Percentiles rank a stretch among this genome's conserved stretches.
Conservation (phyloP, 53 echinoderm and acorn worm species). For the Astropecten irregularis region DNA sequence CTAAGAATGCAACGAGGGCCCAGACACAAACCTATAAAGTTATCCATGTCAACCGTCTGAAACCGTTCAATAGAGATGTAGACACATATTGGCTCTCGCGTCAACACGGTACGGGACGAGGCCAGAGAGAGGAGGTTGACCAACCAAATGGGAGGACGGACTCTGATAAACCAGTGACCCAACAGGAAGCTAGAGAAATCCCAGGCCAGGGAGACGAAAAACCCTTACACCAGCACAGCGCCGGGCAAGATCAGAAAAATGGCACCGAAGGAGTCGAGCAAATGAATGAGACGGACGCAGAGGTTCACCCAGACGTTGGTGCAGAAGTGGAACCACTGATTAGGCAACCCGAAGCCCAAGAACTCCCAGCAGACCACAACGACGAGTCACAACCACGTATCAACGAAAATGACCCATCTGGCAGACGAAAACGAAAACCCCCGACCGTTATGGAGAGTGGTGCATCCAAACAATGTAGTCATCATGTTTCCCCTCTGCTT, state of each 20-base stretch:
- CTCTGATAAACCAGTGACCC: not conserved
- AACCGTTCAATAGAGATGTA: slow-evolving; percentile 24
- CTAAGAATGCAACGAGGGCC: not conserved
- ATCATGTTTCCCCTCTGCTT: not conserved
- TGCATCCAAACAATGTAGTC: no score
- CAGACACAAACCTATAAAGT: slow-evolving; percentile 50
- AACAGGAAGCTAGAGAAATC: not conserved
- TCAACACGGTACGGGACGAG: no score
- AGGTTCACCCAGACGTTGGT: no score
- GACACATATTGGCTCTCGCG: not conserved
- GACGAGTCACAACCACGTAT: not conserved
- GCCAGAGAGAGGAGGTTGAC: not conserved
- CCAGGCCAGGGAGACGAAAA: not conserved
- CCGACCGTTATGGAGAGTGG: slow-evolving; percentile 9
- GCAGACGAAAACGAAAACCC: not conserved
- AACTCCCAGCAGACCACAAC: no score
- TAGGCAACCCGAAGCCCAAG: not conserved
- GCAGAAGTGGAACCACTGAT: no score
- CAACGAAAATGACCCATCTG: no score
- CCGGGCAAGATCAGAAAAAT: no score
- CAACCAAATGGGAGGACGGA: not conserved
- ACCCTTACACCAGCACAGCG: not conserved
- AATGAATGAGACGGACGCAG: no score
- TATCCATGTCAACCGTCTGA: slow-evolving; percentile 50
- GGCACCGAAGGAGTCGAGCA: no score